Evolutionary conservation across 1,140 invertebrate genomes (phyloP).

Genomic region (Watersipora subatra): DNA sequence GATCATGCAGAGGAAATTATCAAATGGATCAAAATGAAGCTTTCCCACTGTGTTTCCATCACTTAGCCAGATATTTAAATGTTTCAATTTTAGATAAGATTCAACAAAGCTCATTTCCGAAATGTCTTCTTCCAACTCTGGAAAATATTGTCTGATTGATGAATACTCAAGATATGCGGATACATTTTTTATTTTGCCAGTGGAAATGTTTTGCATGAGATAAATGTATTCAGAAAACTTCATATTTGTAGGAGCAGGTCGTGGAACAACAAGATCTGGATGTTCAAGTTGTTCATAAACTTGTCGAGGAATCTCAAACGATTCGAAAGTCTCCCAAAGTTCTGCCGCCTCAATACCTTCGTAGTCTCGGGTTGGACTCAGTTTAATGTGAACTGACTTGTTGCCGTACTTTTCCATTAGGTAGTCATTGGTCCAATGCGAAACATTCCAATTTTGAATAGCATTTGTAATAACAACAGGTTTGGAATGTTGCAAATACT

Average conservation of each 20-base stretch:
- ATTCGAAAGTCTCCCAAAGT: constrained; percentile 21
- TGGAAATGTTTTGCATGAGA: constrained; percentile 17
- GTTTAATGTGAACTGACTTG: constrained; percentile 25
- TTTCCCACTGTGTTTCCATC: constrained; percentile 34
- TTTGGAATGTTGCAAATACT: constrained; percentile 26
- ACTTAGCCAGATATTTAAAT: constrained; percentile 34
- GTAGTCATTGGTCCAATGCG: constrained; percentile 29
- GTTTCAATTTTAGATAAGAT: constrained; percentile 16
- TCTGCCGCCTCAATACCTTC: constrained; percentile 27
- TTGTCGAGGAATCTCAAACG: constrained; percentile 20
- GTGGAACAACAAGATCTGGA: constrained; percentile 31
- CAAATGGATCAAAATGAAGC: constrained; percentile 34
- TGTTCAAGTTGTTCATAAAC: constrained; percentile 20
- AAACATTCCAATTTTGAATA: constrained; percentile 20
- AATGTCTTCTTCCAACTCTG: constrained; percentile 25
- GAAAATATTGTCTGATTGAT: constrained; percentile 24
- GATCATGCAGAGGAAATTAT: constrained; percentile 34
- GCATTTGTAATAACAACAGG: constrained; percentile 28
- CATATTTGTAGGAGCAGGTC: constrained; percentile 25
- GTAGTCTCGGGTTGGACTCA: constrained; percentile 27
- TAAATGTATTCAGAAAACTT: constrained; percentile 31
- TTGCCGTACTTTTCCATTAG: constrained; percentile 20
- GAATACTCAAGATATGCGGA: constrained; percentile 36
- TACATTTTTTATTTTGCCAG: constrained; percentile 16
- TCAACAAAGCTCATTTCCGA: constrained; percentile 22